Percentiles rank a stretch among this genome's conserved stretches.
Evolutionary conservation across 2,797 vertebrate species (phyloP).

Genomic region (Lepilemur ruficaudatus): DNA sequence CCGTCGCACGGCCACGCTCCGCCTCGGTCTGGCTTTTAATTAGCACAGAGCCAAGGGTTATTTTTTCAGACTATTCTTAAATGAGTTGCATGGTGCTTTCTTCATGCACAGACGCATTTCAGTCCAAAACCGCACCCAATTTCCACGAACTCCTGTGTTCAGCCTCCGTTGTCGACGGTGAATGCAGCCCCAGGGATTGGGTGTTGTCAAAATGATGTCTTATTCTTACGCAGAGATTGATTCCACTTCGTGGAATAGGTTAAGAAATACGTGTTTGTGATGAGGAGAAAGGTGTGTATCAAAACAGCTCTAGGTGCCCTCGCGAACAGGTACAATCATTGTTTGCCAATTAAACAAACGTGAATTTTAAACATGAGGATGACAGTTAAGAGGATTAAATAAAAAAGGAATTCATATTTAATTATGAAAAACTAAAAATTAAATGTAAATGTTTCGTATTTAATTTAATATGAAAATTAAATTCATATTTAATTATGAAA

Average conservation of each 20-base stretch:
- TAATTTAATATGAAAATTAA: too few species aligned
- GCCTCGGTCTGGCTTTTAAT: neutral
- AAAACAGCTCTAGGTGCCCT: neutral
- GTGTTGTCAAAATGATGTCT: neutral
- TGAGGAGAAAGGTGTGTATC: too few species aligned
- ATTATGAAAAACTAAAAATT: neutral
- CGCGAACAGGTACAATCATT: neutral
- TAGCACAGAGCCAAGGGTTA: neutral
- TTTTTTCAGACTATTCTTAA: neutral
- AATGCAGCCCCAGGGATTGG: neutral
- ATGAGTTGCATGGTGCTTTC: fast-evolving
- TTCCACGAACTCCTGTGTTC: fast-evolving
- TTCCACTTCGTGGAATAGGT: neutral
- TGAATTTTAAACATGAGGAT: neutral
- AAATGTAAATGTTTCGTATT: too few species aligned
- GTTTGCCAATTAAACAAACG: neutral
- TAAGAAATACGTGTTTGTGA: neutral
- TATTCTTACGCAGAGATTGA: neutral
- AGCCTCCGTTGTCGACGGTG: fast-evolving
- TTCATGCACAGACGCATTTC: fast-evolving
- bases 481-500: neutral
- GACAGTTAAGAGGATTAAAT: neutral
- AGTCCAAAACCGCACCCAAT: fast-evolving
- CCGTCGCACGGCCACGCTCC: neutral
- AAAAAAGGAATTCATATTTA: neutral